These are phyloP conservation scores for Taxidea taxus DNA, from an alignment of 2,113 vertebrate genomes.

Conservation along the genomic window DNA sequence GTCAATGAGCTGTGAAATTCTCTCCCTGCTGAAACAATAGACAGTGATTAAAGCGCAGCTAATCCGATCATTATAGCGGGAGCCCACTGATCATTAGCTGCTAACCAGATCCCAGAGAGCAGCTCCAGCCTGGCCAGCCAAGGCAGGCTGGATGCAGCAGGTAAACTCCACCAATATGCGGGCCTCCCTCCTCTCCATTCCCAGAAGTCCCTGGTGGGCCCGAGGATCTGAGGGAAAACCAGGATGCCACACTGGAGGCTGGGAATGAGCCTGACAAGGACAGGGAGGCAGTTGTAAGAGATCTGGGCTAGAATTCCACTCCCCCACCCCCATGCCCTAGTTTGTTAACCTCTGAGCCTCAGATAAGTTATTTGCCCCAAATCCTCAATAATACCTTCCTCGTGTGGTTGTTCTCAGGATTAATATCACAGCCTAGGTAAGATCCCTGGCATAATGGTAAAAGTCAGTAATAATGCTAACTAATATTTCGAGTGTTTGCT, in stretches of 20 bases:
- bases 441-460: conserved; percentile 44
- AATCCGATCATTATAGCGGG: conserved; percentile 77
- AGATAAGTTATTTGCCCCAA: conserved; percentile 49
- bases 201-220: conserved; percentile 21
- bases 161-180: conserved; percentile 27
- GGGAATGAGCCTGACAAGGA: neutral
- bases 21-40: conserved; percentile 79
- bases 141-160: conserved; percentile 25
- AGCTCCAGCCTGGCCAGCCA: conserved; percentile 46
- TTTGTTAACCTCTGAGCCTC: conserved; percentile 20
- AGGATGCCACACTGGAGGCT: neutral
- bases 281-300: neutral
- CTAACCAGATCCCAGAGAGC: conserved; percentile 68
- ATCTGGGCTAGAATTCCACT: neutral
- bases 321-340: neutral
- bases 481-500: conserved; percentile 64
- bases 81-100: conserved; percentile 75
- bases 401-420: conserved; percentile 54
- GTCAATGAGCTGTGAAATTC: conserved; percentile 80
- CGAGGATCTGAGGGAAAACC: neutral
- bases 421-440: conserved; percentile 56
- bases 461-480: conserved; percentile 42
- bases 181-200: neutral
- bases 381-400: conserved; percentile 62
- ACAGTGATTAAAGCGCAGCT: conserved; percentile 78